A percentile compares a stretch with the other conserved stretches of the same genome.
Conservation (phyloP, 2,888 invertebrate genomes). For the Metopia argyrocephala region DNA sequence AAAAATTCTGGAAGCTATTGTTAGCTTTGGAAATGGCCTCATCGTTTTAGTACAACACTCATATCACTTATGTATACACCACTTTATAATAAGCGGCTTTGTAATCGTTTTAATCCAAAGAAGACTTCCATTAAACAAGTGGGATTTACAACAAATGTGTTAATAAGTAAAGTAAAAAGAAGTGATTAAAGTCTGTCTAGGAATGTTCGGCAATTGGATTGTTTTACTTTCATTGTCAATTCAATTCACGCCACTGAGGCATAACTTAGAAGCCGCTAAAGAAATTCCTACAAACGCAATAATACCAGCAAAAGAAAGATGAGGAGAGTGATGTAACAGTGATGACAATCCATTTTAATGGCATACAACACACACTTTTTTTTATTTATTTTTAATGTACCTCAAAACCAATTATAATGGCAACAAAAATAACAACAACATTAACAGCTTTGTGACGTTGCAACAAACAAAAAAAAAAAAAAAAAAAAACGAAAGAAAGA, state of each 20-base stretch:
- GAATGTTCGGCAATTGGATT: background rate
- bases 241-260: slow-evolving; percentile 37
- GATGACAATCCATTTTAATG: slow-evolving; percentile 48
- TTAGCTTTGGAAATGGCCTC: no score
- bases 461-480: no score
- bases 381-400: slow-evolving; percentile 34
- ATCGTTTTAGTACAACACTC: no score
- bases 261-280: slow-evolving; percentile 35
- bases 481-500: no score
- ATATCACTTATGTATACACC: no score
- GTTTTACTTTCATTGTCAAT: slow-evolving; percentile 28
- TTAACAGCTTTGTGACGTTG: background rate
- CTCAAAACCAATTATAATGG: slow-evolving; percentile 40
- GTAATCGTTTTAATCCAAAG: no score
- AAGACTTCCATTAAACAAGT: no score
- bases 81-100: no score
- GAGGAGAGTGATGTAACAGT: slow-evolving; percentile 20
- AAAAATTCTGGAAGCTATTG: no score
- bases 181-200: background rate
- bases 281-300: slow-evolving; percentile 10
- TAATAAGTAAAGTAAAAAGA: background rate
- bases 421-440: background rate
- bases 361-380: slow-evolving; percentile 50
- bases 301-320: background rate
- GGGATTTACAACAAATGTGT: no score